Base-by-base conservation (phyloP, 2,797 vertebrate species). In the Scarus forsteni region DNA sequence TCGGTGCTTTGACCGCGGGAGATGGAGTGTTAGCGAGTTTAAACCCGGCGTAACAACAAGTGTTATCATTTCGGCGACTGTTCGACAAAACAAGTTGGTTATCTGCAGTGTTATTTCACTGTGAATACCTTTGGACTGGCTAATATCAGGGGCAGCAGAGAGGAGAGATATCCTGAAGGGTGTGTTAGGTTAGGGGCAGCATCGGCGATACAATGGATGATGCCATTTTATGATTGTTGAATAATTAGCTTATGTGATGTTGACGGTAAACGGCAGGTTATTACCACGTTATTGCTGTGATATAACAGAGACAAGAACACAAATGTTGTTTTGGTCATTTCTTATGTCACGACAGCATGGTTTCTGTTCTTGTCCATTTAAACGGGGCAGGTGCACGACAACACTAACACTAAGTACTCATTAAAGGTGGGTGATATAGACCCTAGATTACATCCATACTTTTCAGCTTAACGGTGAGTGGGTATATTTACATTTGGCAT, bases 81-180 rank as follows among this genome's bases (percentile, higher is more conserved):
- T 35, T 48, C 16, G 27, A 52, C 35, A 18, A 60, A 78, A 65
- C 52, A 51, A 49, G 48, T 35, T 16, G 8, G 10, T 60, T 81
- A 73, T 75, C 55, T 76, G 1, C 6, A n/a, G 10, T 59, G 62
- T 45, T 48, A 52, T 65, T 63, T 4, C 38, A 11, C 10, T 3
- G 55, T 16, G 70, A 70, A 84, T 73, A 88, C 88, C 89, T 90
- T 90, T 88, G 88, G 85, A 90, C 81, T n/a, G 79, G 79, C 62
- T 54, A 36, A 18, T 44, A 18, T n/a, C 40, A 65, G 67, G 52
- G 58, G 8, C 51, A 59, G 40, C 14, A 2, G 0, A 49, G 48
- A 11, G 43, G 43, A 55, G 1, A 54, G 76, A 77, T 58, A 74
- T 7, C 18, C 68, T 45, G 60, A 66, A 56, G 91, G 87, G 84